phyloP scores from a whole-genome alignment of 2,797 vertebrate species.

The Gallinago stenura region DNA sequence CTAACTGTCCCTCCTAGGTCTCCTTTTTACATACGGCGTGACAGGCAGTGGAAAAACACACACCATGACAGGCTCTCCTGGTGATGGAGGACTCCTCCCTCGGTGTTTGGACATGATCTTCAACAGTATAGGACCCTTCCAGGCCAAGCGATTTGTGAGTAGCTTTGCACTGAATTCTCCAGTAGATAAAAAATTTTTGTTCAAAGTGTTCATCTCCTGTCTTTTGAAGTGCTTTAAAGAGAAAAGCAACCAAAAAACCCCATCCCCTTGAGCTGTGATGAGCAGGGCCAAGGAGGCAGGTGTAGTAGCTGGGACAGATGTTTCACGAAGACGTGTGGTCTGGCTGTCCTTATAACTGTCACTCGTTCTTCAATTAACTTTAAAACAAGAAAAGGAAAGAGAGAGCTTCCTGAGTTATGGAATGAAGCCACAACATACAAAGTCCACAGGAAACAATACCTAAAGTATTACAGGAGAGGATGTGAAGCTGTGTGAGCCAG shows the following conservation, averaged over 20 bases:
- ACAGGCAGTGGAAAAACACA: slow-evolving; percentile 96
- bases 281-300: background rate
- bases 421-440: background rate
- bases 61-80: slow-evolving; percentile 95
- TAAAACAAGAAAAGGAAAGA: background rate
- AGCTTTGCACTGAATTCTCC: background rate
- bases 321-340: background rate
- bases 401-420: background rate
- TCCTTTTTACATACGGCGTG: slow-evolving; percentile 96
- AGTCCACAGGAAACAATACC: background rate
- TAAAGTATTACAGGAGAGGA: accelerated
- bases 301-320: accelerated
- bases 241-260: background rate
- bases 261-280: background rate
- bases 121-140: slow-evolving; percentile 90
- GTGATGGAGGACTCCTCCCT: slow-evolving; percentile 92
- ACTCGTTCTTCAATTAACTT: background rate
- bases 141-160: slow-evolving; percentile 95
- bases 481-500: too few relatives aligned
- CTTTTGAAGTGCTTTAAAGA: background rate
- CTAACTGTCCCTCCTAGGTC: slow-evolving; percentile 76
- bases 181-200: background rate
- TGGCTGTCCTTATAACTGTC: background rate
- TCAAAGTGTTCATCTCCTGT: background rate
- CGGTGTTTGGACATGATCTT: slow-evolving; percentile 96